Evolutionary conservation across 2,113 vertebrate genomes (phyloP).

Genomic region (Chitala chitala): DNA sequence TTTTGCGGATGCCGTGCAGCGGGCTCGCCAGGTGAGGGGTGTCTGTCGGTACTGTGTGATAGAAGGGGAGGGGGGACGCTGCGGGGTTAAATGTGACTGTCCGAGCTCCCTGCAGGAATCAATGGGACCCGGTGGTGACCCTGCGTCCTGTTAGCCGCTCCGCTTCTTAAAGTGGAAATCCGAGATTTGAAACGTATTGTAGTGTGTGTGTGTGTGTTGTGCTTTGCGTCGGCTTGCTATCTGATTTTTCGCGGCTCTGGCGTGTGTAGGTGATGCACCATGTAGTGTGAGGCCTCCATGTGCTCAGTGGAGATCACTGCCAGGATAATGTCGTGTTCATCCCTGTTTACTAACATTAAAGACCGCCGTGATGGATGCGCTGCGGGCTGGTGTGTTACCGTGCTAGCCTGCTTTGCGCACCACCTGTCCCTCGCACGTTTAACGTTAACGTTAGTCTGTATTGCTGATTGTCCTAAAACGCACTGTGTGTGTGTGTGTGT

Average conservation of each 20-base stretch:
- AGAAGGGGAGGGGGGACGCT: background rate
- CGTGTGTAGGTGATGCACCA: too few species aligned
- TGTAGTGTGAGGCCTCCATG: background rate
- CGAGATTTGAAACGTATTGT: too few species aligned
- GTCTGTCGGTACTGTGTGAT: background rate
- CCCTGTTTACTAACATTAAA: background rate
- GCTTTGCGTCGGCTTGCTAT: too few species aligned
- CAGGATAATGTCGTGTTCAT: background rate
- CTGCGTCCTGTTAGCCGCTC: too few species aligned
- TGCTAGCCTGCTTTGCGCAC: too few species aligned
- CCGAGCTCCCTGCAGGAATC: background rate
- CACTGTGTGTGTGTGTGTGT: too few species aligned
- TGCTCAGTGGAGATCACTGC: background rate
- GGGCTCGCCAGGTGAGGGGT: constrained; percentile 76
- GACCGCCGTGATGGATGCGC: too few species aligned
- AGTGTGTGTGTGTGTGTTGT: background rate
- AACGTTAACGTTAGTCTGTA: too few species aligned
- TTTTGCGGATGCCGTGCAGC: constrained; percentile 83
- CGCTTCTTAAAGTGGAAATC: too few species aligned
- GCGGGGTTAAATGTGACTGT: background rate
- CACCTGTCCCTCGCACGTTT: too few species aligned
- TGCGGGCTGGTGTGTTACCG: background rate
- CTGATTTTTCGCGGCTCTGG: too few species aligned
- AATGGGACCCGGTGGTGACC: background rate
- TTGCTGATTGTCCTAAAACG: too few species aligned